phyloP scores from a whole-genome alignment of 2,888 invertebrate genomes.

The Drosophila affinis region DNA sequence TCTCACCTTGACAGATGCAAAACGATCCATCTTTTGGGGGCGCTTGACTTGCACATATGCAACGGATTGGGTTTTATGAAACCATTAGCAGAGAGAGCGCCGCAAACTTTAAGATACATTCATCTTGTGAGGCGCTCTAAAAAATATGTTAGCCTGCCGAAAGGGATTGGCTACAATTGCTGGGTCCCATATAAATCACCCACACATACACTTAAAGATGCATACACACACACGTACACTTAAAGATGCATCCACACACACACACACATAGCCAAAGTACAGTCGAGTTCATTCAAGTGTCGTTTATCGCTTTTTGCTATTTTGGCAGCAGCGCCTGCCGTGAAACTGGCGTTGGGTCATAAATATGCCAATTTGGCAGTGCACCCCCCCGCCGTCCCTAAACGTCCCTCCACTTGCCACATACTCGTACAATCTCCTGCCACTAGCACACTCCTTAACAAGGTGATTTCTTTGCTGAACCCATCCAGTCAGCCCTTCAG shows the following conservation, averaged over 20 bases:
- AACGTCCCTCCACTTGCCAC: not conserved
- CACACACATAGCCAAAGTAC: slow-evolving; percentile 29
- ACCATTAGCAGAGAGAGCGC: slow-evolving; percentile 46
- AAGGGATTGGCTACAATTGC: slow-evolving; percentile 23
- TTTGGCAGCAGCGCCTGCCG: slow-evolving; percentile 68
- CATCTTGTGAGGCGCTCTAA: slow-evolving; percentile 40
- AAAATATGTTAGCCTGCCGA: slow-evolving; percentile 26
- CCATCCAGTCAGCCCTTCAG: slow-evolving; percentile 28
- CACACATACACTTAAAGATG: slow-evolving; percentile 12
- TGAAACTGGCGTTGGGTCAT: slow-evolving; percentile 65
- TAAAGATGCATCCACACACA: not conserved
- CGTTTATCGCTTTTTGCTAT: slow-evolving; percentile 61
- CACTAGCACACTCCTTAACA: slow-evolving; percentile 2
- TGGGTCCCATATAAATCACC: slow-evolving; percentile 42
- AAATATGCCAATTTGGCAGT: slow-evolving; percentile 75
- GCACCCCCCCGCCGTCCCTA: not conserved
- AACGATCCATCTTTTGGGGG: slow-evolving; percentile 40
- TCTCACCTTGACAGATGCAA: slow-evolving; percentile 47
- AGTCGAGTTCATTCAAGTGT: slow-evolving; percentile 73
- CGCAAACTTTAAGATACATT: slow-evolving; percentile 50
- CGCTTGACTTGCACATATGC: slow-evolving; percentile 33
- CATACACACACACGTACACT: slow-evolving; percentile 6
- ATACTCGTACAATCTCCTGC: not conserved
- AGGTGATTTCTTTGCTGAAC: slow-evolving; percentile 19
- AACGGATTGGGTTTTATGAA: slow-evolving; percentile 36